Evolutionary conservation across 2,113 vertebrate genomes (phyloP).

Genomic region (Dermatemys mawii): DNA sequence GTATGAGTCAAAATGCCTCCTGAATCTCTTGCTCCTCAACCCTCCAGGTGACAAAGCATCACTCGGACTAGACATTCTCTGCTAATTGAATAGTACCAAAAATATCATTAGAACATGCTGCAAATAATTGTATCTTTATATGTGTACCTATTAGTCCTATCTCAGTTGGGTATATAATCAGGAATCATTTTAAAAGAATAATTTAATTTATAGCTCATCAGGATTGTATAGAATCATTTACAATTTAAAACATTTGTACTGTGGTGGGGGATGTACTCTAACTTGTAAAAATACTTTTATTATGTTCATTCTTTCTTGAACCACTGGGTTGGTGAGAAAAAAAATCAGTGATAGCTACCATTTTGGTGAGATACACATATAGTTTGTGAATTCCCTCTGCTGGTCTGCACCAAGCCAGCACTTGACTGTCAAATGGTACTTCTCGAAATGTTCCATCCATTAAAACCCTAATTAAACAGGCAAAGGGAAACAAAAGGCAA

Average conservation of each 20-base stretch:
- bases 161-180: not conserved
- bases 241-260: not conserved
- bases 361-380: not conserved
- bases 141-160: not conserved
- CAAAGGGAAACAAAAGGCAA: not conserved
- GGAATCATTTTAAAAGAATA: not conserved
- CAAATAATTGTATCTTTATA: not conserved
- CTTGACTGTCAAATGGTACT: not conserved
- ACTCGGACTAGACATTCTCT: not conserved
- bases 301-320: not conserved
- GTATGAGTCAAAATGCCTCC: not conserved
- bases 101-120: not conserved
- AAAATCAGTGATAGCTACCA: not conserved
- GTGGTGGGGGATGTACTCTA: not conserved
- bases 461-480: not conserved
- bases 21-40: not conserved
- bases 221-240: not conserved
- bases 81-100: not conserved
- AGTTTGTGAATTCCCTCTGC: not conserved
- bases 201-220: not conserved
- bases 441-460: slow-evolving; percentile 25
- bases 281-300: not conserved
- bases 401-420: not conserved
- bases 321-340: not conserved
- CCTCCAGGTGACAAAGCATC: not conserved